These are phyloP conservation scores for Aix galericulata DNA, from an alignment of 2,113 vertebrate species.

Conservation along the genomic window DNA sequence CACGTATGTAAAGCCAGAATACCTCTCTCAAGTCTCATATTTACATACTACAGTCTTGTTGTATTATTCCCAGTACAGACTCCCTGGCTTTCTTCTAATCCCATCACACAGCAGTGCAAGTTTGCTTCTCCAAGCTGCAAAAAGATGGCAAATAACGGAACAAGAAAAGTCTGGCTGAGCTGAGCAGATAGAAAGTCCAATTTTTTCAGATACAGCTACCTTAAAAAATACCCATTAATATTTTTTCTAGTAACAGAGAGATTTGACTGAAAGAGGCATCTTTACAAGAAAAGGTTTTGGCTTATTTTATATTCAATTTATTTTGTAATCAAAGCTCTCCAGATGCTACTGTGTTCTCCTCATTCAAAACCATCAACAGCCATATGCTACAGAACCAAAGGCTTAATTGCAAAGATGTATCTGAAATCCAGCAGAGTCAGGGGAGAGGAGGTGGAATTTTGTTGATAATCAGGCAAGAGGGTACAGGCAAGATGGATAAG, in stretches of 20 bases:
- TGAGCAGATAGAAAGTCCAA: background rate
- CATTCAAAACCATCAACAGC: slow-evolving; percentile 14
- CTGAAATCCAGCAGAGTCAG: slow-evolving; percentile 7
- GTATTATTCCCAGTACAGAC: background rate
- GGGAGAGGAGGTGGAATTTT: slow-evolving; percentile 2
- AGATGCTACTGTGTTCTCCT: slow-evolving; percentile 40
- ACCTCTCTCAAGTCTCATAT: background rate
- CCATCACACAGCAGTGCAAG: background rate
- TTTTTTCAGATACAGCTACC: background rate
- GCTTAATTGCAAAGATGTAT: slow-evolving; percentile 38
- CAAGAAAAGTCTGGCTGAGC: background rate
- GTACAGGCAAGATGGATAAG: background rate
- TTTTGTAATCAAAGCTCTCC: slow-evolving; percentile 63
- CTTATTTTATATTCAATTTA: slow-evolving; percentile 23
- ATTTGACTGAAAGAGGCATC: background rate
- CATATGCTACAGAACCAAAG: slow-evolving; percentile 53
- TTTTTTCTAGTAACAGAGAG: background rate
- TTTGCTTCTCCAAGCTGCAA: background rate
- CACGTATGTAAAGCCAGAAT: background rate
- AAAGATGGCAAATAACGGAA: background rate
- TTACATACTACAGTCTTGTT: background rate
- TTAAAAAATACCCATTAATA: background rate
- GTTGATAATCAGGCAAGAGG: background rate
- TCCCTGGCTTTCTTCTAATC: background rate
- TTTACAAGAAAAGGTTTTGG: background rate